These are phyloP conservation scores for Chelon auratus DNA, from an alignment of 2,797 vertebrate genomes.

Conservation along the genomic window DNA sequence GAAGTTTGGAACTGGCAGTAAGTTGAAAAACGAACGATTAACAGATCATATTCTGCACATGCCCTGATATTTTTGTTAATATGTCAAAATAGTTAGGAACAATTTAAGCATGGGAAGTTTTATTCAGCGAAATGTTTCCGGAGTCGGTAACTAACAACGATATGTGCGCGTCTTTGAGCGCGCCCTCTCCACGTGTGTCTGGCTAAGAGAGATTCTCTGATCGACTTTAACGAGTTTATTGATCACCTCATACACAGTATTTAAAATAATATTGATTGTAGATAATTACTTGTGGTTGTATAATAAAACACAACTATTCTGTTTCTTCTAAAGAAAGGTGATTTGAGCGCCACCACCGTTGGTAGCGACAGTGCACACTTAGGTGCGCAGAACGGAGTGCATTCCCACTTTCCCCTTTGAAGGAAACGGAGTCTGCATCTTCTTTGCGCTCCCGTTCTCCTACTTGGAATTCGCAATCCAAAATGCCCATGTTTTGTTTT, in stretches of 20 bases:
- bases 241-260: background rate
- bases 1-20: background rate
- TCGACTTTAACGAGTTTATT: conserved; percentile 19
- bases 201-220: background rate
- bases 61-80: background rate
- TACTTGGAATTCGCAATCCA: conserved; percentile 7
- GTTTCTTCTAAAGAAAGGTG: background rate
- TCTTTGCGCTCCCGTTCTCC: conserved; percentile 26
- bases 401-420: conserved; percentile 10
- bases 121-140: background rate
- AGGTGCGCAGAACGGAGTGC: conserved; percentile 37
- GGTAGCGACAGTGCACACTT: background rate
- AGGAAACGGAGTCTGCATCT: conserved; percentile 35
- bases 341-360: conserved; percentile 14
- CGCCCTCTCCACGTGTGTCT: background rate
- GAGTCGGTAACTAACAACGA: background rate
- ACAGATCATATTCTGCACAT: background rate
- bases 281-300: background rate
- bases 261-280: background rate
- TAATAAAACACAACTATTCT: background rate
- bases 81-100: background rate
- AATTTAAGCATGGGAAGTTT: background rate
- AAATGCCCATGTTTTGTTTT: background rate
- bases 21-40: background rate
- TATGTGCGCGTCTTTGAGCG: background rate